Evolutionary conservation across 2,888 invertebrate genomes (phyloP).

Genomic region (Callimorpha dominula): DNA sequence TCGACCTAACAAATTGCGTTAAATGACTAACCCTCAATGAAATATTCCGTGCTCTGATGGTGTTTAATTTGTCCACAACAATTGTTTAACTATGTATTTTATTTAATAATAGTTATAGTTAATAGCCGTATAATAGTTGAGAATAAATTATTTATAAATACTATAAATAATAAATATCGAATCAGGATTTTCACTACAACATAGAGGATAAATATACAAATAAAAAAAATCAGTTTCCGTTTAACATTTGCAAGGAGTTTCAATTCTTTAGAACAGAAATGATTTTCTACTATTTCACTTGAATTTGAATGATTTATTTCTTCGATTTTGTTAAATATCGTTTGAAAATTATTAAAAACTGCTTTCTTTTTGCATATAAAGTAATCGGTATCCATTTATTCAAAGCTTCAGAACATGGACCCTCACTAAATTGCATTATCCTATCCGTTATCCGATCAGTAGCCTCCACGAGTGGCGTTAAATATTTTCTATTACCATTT

Average conservation of each 20-base stretch:
- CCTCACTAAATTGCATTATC: slow-evolving; percentile 7
- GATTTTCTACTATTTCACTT: too few relatives aligned
- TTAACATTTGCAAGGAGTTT: neutral
- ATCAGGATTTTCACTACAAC: too few relatives aligned
- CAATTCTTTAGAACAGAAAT: neutral
- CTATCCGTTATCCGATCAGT: slow-evolving; percentile 18
- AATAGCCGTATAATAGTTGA: too few relatives aligned
- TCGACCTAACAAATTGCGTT: slow-evolving; percentile 70
- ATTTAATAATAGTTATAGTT: too few relatives aligned
- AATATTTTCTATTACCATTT: slow-evolving; percentile 15
- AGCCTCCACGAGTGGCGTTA: slow-evolving; percentile 11
- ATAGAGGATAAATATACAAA: too few relatives aligned
- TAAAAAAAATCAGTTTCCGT: neutral
- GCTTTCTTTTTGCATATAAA: neutral
- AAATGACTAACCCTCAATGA: slow-evolving; percentile 67
- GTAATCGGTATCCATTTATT: slow-evolving; percentile 3
- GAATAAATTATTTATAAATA: too few relatives aligned
- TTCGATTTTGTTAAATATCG: too few relatives aligned
- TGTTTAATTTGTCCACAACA: slow-evolving; percentile 40
- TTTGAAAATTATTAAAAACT: neutral
- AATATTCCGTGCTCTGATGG: slow-evolving; percentile 53
- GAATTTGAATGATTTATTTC: too few relatives aligned
- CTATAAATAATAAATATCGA: too few relatives aligned
- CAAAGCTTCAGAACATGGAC: neutral
- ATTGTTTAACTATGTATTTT: neutral